A percentile compares a stretch with the other conserved stretches of the same genome.
These are phyloP conservation scores for Ochotona curzoniae DNA, from an alignment of 2,113 vertebrate species.

Conservation along the genomic window DNA sequence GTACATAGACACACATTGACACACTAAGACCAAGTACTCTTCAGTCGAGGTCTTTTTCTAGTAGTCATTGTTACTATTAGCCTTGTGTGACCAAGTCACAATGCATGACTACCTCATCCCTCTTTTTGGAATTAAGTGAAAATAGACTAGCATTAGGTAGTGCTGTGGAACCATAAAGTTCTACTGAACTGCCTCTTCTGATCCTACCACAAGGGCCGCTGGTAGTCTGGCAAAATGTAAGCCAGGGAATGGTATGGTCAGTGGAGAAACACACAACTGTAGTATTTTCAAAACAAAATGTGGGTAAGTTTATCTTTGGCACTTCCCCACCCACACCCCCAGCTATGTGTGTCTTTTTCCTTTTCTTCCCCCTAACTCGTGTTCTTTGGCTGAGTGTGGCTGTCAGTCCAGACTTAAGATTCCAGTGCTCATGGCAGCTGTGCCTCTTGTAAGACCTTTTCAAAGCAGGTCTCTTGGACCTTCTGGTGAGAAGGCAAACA, in stretches of 20 bases:
- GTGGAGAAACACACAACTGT: not conserved
- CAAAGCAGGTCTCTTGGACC: not conserved
- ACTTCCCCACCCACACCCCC: not conserved
- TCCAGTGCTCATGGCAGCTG: not conserved
- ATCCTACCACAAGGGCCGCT: not conserved
- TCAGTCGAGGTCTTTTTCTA: too few species aligned
- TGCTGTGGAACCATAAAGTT: not conserved
- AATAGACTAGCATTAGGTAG: conserved; percentile 23
- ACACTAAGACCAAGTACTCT: not conserved
- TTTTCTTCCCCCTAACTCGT: not conserved
- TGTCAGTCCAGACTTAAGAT: not conserved
- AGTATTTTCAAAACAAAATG: not conserved
- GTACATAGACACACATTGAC: fast-evolving
- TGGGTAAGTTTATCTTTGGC: not conserved
- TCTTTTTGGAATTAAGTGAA: not conserved
- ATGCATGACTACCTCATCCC: not conserved
- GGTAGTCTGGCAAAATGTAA: not conserved
- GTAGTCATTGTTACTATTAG: not conserved
- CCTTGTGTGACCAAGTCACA: not conserved
- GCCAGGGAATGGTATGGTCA: not conserved
- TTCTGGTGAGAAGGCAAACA: not conserved
- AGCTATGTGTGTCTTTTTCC: not conserved
- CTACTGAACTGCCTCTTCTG: not conserved
- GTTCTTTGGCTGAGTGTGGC: not conserved
- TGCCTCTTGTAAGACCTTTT: not conserved